Percentiles rank a stretch among this genome's conserved stretches.
These are phyloP conservation scores for Amphipyra berbera DNA, from an alignment of 2,888 invertebrate species.

Conservation along the genomic window DNA sequence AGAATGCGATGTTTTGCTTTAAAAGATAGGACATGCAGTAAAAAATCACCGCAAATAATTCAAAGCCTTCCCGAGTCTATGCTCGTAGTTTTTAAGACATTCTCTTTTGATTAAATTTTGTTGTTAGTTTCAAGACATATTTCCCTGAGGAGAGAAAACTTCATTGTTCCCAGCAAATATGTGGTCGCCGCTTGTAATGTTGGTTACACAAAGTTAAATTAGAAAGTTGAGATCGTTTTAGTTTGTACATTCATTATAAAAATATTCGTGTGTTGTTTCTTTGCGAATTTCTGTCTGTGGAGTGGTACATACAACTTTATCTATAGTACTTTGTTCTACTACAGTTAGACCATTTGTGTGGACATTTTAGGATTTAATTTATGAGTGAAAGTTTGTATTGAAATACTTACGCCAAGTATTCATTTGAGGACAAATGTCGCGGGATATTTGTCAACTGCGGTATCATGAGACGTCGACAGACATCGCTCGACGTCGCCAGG, in stretches of 20 bases:
- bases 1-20: slow-evolving; percentile 36
- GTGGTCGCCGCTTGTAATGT: slow-evolving; percentile 60
- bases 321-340: not conserved
- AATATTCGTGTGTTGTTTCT: slow-evolving; percentile 39
- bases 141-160: slow-evolving; percentile 55
- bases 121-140: slow-evolving; percentile 58
- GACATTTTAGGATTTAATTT: too few relatives aligned
- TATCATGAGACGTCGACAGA: too few relatives aligned
- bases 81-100: slow-evolving; percentile 54
- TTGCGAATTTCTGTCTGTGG: not conserved
- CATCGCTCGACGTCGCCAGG: too few relatives aligned
- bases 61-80: slow-evolving; percentile 40
- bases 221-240: slow-evolving; percentile 54
- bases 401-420: too few relatives aligned
- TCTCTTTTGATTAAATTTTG: slow-evolving; percentile 57
- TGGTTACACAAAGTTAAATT: slow-evolving; percentile 58
- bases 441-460: too few relatives aligned
- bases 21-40: slow-evolving; percentile 22
- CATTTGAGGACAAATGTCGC: too few relatives aligned
- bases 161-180: slow-evolving; percentile 58
- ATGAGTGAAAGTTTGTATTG: too few relatives aligned
- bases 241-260: slow-evolving; percentile 46
- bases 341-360: too few relatives aligned
- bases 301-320: too few relatives aligned
- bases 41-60: slow-evolving; percentile 53